Conservation (phyloP, 2,113 vertebrate species). For the Paedocypris sp. region DNA sequence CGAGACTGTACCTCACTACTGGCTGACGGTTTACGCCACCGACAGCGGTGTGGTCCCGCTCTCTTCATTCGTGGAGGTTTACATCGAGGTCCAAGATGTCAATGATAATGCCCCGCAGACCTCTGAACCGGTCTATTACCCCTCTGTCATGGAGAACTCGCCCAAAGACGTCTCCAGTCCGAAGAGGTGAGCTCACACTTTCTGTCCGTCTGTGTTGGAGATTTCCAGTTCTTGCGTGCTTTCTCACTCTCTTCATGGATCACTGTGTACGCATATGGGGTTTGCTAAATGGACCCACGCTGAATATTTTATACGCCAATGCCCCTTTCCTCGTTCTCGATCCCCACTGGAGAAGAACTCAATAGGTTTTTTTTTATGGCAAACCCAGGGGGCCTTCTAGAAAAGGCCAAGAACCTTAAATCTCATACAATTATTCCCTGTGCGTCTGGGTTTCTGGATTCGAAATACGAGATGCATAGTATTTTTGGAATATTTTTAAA, state of each 20-base stretch:
- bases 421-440: too few relatives aligned
- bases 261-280: slow-evolving; percentile 44
- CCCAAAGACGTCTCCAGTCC: slow-evolving; percentile 86
- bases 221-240: not conserved
- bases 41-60: slow-evolving; percentile 83
- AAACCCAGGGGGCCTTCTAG: slow-evolving; percentile 1
- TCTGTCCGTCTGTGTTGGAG: not conserved
- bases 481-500: too few relatives aligned
- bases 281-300: slow-evolving; percentile 49
- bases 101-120: slow-evolving; percentile 94
- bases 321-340: slow-evolving; percentile 31
- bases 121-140: slow-evolving; percentile 87
- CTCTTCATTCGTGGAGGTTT: slow-evolving; percentile 83
- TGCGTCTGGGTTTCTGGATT: too few relatives aligned
- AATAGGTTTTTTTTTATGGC: not conserved
- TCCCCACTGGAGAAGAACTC: not conserved
- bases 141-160: slow-evolving; percentile 86
- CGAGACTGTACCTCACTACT: slow-evolving; percentile 84
- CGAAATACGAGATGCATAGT: too few relatives aligned
- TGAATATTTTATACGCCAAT: slow-evolving; percentile 55
- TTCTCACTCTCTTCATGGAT: slow-evolving; percentile 23
- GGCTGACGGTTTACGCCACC: slow-evolving; percentile 90
- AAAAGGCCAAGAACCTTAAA: too few relatives aligned
- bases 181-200: too few relatives aligned
- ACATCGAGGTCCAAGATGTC: slow-evolving; percentile 86